Conservation (phyloP, 2,888 invertebrate species). For the Eulithis testata region DNA sequence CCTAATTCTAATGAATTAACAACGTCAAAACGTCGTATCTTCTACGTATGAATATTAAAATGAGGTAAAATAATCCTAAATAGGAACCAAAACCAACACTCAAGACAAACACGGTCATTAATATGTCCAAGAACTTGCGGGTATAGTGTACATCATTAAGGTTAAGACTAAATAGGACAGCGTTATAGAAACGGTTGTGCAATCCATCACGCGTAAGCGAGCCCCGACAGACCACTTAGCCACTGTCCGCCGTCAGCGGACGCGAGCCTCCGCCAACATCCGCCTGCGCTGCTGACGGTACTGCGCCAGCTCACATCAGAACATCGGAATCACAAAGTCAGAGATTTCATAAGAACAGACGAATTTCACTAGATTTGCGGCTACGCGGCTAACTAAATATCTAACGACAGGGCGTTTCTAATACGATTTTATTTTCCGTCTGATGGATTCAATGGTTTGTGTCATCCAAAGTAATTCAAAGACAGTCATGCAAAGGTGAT, state of each 20-base stretch:
- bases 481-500: too few relatives aligned
- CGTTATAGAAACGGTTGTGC: slow-evolving; percentile 60
- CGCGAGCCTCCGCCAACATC: slow-evolving; percentile 59
- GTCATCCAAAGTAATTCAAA: too few relatives aligned
- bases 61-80: slow-evolving; percentile 8
- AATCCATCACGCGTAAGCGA: slow-evolving; percentile 74
- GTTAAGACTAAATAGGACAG: slow-evolving; percentile 62
- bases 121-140: slow-evolving; percentile 53
- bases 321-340: slow-evolving; percentile 16
- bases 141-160: slow-evolving; percentile 53
- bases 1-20: neutral
- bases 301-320: slow-evolving; percentile 27
- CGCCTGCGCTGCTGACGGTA: slow-evolving; percentile 44
- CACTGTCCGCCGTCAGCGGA: slow-evolving; percentile 66
- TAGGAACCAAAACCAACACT: slow-evolving; percentile 7
- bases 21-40: neutral
- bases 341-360: too few relatives aligned
- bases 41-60: neutral
- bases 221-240: slow-evolving; percentile 76
- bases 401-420: too few relatives aligned
- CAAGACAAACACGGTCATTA: slow-evolving; percentile 52
- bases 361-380: too few relatives aligned
- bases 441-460: too few relatives aligned
- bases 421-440: too few relatives aligned
- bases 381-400: too few relatives aligned